phyloP scores from a whole-genome alignment of 1,140 invertebrate genomes.

The Aporrectodea caliginosa region DNA sequence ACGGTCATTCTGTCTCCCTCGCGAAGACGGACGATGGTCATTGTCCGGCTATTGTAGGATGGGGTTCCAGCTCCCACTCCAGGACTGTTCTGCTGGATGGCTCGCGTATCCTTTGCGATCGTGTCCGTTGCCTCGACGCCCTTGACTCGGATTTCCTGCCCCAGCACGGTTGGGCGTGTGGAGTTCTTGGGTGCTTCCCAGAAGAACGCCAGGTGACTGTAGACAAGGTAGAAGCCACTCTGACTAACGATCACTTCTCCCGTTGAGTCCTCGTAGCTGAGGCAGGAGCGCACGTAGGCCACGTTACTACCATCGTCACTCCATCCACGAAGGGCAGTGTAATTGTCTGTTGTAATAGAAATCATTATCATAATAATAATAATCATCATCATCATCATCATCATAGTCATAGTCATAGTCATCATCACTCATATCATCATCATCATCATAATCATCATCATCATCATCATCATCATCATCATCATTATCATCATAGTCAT shows the following conservation, averaged over 20 bases:
- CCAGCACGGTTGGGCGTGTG: background rate
- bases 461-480: no score
- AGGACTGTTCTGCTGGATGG: background rate
- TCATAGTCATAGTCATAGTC: no score
- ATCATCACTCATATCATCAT: background rate
- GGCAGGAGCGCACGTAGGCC: background rate
- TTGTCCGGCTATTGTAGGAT: background rate
- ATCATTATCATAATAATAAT: background rate
- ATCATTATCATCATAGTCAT: no score
- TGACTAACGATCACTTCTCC: background rate
- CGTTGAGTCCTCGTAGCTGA: background rate
- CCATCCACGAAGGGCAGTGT: background rate
- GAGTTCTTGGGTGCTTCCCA: background rate
- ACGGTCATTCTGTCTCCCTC: background rate
- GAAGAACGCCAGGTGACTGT: background rate
- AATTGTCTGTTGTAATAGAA: background rate
- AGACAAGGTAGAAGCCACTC: background rate
- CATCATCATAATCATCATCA: no score
- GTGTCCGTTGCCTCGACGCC: background rate
- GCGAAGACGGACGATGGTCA: background rate
- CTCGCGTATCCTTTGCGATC: background rate
- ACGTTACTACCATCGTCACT: no score
- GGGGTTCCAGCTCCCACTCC: background rate
- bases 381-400: no score
- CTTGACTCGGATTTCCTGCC: background rate